Evolutionary conservation across 1,140 invertebrate genomes (phyloP), one percentile per base, ranked within the genome.

Genomic region (Bombus haemorrhoidalis): DNA sequence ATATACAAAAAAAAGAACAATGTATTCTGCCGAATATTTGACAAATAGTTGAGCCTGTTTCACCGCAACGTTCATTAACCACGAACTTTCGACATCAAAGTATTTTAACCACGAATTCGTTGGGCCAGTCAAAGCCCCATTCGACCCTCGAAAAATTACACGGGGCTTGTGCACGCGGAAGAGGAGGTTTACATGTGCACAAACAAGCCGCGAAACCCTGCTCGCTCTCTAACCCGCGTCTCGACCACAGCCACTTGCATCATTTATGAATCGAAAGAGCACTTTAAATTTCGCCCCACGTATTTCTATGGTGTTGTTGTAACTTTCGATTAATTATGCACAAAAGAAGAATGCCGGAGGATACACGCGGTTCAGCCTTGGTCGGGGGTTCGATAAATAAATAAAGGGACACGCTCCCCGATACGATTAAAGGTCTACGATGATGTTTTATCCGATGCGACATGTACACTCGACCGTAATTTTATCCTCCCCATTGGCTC

Each of bases 271-370:
- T 68, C 34, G 69, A 43, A 74, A 81, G 71, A 81, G 83, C 71
- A 68, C 69, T 66, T 81, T 74, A 81, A 85, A 81, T 85, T 85
- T 53, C 39, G 32, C 10, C 25, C 22, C 43, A 12, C 18, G 41
- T 59, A 68, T 43, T 71, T 59, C 53, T 13, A 71, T 47, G 47
- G 13, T 57, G 53, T 79, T 80, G 83, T n/a, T 68, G 41, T 22
- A 74, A 57, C 83, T 59, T 32, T 6, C 78, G 53, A 34, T 85
- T 81, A 85, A 85, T 85, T 81, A 85, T 85, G 78, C 78, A 74
- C n/a, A 79, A 84, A 79, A 72, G 53, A 79, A 78, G 39, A 18
- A 69, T 39, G 66, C 53, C 53, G 3, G 47, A 47, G 76, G 53
- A 71, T 41, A 80, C 53, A 15, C 69, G 39, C 15, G 47, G 47